Conservation (phyloP, 92 coral and sea anemone genomes). For the Diadumene lineata region DNA sequence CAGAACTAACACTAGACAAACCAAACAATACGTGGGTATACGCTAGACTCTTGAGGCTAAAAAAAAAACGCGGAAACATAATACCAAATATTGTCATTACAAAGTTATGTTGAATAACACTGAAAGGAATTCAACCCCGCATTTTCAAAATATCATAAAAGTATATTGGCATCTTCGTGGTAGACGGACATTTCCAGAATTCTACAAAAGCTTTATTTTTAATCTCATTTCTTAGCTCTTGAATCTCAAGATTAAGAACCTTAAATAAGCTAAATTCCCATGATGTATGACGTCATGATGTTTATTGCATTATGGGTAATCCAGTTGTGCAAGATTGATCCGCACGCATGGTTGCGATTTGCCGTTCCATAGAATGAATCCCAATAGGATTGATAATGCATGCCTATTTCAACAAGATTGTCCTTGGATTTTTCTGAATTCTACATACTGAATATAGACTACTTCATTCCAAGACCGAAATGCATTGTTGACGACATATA, state of each 20-base stretch:
- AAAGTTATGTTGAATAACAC: not conserved
- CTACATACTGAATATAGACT: too few relatives aligned
- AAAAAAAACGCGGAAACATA: not conserved
- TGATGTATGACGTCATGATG: not conserved
- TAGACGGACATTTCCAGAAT: too few relatives aligned
- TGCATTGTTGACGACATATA: too few relatives aligned
- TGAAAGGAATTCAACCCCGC: not conserved
- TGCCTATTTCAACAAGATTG: too few relatives aligned
- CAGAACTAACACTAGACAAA: not conserved
- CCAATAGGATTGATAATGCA: too few relatives aligned
- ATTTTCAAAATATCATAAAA: not conserved
- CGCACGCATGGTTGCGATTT: too few relatives aligned
- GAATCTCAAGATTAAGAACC: not conserved
- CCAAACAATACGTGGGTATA: too few relatives aligned
- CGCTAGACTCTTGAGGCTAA: too few relatives aligned
- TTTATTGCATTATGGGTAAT: conserved; percentile 11
- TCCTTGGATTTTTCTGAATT: too few relatives aligned
- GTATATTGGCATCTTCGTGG: not conserved
- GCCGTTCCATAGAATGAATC: too few relatives aligned
- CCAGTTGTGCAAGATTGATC: not conserved
- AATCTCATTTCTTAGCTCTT: not conserved
- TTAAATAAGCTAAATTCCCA: not conserved
- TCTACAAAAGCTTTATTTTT: not conserved
- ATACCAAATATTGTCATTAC: not conserved
- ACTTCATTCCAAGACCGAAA: too few relatives aligned